Conservation (phyloP, 2,797 vertebrate species). For the Microctenopoma steveboyesi region DNA sequence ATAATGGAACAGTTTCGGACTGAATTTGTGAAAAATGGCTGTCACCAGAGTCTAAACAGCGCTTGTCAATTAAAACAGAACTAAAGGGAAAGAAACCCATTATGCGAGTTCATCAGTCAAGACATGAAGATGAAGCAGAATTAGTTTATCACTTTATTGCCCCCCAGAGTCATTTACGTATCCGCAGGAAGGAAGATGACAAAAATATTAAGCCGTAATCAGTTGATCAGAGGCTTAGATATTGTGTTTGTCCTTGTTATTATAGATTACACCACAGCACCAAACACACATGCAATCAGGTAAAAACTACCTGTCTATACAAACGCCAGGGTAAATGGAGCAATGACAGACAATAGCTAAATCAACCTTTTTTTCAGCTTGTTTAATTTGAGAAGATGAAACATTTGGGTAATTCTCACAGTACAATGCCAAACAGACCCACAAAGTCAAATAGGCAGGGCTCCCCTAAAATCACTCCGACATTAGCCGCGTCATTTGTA, state of each 20-base stretch:
- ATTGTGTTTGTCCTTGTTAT: slow-evolving; percentile 50
- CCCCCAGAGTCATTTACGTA: slow-evolving; percentile 53
- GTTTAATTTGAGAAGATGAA: slow-evolving; percentile 51
- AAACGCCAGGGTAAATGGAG: slow-evolving; percentile 35
- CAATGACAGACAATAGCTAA: slow-evolving; percentile 46
- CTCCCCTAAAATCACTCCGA: slow-evolving; percentile 22
- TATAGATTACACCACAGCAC: slow-evolving; percentile 11
- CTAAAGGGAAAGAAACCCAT: slow-evolving; percentile 46
- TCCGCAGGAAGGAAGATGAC: slow-evolving; percentile 52
- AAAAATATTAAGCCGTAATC: slow-evolving; percentile 65
- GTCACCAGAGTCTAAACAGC: slow-evolving; percentile 55
- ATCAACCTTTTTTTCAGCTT: slow-evolving; percentile 56
- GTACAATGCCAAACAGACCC: slow-evolving; percentile 50
- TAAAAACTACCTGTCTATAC: slow-evolving; percentile 41
- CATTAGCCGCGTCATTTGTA: slow-evolving; percentile 14
- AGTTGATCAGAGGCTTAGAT: slow-evolving; percentile 48
- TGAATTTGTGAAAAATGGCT: slow-evolving; percentile 64
- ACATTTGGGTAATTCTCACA: slow-evolving; percentile 52
- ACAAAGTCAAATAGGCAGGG: slow-evolving; percentile 14
- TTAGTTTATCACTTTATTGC: slow-evolving; percentile 62
- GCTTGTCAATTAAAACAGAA: slow-evolving; percentile 61
- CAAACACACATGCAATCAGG: slow-evolving; percentile 13
- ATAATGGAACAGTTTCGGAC: slow-evolving; percentile 72
- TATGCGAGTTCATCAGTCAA: slow-evolving; percentile 57
- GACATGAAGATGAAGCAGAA: slow-evolving; percentile 52